phyloP scores from a whole-genome alignment of 2,888 invertebrate genomes.

The Cantharis lateralis region DNA sequence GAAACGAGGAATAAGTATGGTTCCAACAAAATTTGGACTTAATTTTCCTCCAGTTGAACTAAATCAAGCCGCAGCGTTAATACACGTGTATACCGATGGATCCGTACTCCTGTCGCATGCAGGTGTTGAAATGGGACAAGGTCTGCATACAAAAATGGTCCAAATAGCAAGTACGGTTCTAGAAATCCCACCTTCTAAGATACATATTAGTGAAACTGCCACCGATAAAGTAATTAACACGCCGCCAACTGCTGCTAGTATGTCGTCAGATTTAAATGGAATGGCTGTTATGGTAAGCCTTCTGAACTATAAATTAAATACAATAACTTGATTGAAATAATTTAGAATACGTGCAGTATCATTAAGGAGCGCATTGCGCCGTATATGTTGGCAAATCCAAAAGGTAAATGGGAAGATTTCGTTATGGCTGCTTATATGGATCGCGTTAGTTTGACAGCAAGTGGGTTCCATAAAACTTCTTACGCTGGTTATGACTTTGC shows the following conservation, averaged over 20 bases:
- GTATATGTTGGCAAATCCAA: constrained; percentile 74
- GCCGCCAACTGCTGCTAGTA: constrained; percentile 86
- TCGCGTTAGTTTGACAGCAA: constrained; percentile 78
- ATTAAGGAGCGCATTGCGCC: constrained; percentile 75
- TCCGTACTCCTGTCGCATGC: constrained; percentile 88
- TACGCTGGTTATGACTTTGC: constrained; percentile 73
- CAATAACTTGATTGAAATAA: neutral
- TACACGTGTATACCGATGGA: constrained; percentile 86
- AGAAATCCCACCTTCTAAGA: constrained; percentile 70
- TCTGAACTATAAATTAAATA: neutral
- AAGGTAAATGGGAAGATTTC: constrained; percentile 87
- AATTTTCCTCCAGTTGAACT: constrained; percentile 76
- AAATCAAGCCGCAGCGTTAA: constrained; percentile 86
- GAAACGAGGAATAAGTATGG: constrained; percentile 81
- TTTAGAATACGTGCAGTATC: constrained; percentile 75
- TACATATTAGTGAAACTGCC: constrained; percentile 81
- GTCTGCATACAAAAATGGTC: constrained; percentile 93
- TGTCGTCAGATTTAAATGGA: constrained; percentile 88
- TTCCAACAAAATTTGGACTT: constrained; percentile 86
- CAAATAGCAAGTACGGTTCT: constrained; percentile 83
- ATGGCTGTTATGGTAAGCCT: constrained; percentile 76
- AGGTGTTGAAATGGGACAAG: constrained; percentile 98
- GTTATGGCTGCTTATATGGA: constrained; percentile 76
- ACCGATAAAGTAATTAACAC: constrained; percentile 93
- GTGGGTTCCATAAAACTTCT: constrained; percentile 81